Evolutionary conservation across 1,140 invertebrate species (phyloP).

Genomic region (Dysdera silvatica): DNA sequence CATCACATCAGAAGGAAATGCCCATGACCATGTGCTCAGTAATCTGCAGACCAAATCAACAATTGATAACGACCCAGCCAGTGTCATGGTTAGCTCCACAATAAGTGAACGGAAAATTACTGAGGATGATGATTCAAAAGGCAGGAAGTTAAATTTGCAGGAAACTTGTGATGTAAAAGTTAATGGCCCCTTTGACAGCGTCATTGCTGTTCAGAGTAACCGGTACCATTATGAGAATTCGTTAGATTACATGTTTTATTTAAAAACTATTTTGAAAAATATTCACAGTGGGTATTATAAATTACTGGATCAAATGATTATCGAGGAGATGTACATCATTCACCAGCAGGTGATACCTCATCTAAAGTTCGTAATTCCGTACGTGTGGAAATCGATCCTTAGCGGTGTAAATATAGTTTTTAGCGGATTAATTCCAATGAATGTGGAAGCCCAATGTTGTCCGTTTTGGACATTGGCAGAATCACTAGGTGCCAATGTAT

Average conservation of each 20-base stretch:
- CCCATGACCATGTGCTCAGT: too few relatives aligned
- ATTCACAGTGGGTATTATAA: conserved; percentile 82
- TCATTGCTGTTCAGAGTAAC: conserved; percentile 8
- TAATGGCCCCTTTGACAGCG: conserved; percentile 28
- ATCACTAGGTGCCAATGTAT: conserved; percentile 74
- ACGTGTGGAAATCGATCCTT: conserved; percentile 70
- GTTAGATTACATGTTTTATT: conserved; percentile 84
- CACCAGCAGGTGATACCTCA: conserved; percentile 59
- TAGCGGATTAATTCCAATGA: conserved; percentile 83
- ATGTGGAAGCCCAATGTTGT: conserved; percentile 70
- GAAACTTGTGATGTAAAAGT: too few relatives aligned
- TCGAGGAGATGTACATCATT: too few relatives aligned
- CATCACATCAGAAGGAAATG: too few relatives aligned
- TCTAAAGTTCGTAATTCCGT: conserved; percentile 78
- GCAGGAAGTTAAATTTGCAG: too few relatives aligned
- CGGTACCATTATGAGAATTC: conserved; percentile 58
- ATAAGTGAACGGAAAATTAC: too few relatives aligned
- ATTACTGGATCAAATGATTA: conserved; percentile 55
- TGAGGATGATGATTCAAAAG: too few relatives aligned
- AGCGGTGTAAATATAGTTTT: conserved; percentile 79
- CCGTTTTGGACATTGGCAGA: conserved; percentile 73
- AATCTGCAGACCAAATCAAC: too few relatives aligned
- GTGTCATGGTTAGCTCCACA: too few relatives aligned
- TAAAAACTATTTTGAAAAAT: conserved; percentile 79
- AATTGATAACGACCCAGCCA: too few relatives aligned